Evolutionary conservation across 2,113 vertebrate species (phyloP), one percentile per base, ranked within the genome.

Genomic region (Platysteira castanea): DNA sequence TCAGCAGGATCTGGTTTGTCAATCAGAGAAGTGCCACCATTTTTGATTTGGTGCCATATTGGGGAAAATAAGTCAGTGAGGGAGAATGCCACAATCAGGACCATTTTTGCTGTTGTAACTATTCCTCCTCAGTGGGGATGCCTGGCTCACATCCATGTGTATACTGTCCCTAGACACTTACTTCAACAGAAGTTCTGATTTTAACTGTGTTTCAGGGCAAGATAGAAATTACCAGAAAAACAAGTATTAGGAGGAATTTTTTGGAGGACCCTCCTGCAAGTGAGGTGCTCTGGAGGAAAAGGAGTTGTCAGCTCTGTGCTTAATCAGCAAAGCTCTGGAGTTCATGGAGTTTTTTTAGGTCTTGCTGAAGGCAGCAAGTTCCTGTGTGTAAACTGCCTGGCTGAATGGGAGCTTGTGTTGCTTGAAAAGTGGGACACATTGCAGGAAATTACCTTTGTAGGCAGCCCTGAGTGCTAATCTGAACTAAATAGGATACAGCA

Each of bases 271-370:
- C 10, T 70, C 15, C 60, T 81, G 42, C 13, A 3, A 75, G 33
- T 4, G 9, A 71, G 44, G 30, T 63, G 54, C 54, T 94, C 50
- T 88, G 42, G 80, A 80, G 68, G 52, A 49, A 68, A 71, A 78
- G 52, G 68, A 74, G 44, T 74, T 70, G 73, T 59, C 68, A 81
- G 46, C 56, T 81, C 68, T 59, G n/a, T 74, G 76, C 89, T 84
- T 94, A 47, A 78, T 88, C 94, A 95, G 91, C 80, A 94, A 49
- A 89, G 73, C 64, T 84, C 42, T 60, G 59, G 44, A 89, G 71
- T 80, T 69, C 7, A 3, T 81, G 80, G n/a, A n/a, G n/a, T n/a
- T n/a, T 76, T 96, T 87, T 56, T 54, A 83, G 74, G 39, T 84
- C 83, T 89, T 11, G 20, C 86, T 93, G 64, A 77, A 92, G 68